A percentile compares a stretch with the other conserved stretches of the same genome.
Conservation (phyloP, 2,888 invertebrate genomes). For the Acleris sparsana region DNA sequence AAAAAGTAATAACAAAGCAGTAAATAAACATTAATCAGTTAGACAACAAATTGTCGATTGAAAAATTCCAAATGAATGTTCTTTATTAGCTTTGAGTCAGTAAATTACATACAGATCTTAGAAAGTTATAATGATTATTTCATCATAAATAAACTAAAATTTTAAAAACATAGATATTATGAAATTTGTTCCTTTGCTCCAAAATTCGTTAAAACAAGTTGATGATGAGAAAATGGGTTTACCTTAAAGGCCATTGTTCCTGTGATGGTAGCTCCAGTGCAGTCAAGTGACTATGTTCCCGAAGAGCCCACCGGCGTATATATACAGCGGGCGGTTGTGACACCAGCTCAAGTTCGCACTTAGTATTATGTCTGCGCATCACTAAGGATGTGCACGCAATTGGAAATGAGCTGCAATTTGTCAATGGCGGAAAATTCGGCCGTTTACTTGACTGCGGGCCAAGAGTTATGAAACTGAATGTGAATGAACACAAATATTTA, state of each 20-base stretch:
- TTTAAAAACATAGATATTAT: too few relatives aligned
- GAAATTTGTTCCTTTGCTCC: background rate
- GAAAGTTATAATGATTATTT: too few relatives aligned
- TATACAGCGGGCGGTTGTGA: conserved; percentile 68
- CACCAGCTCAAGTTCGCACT: conserved; percentile 69
- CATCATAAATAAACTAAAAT: too few relatives aligned
- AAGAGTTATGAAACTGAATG: conserved; percentile 63
- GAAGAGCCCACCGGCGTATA: conserved; percentile 62
- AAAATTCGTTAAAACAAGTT: background rate
- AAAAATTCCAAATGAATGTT: too few relatives aligned
- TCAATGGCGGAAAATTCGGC: conserved; percentile 75
- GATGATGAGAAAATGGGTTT: conserved; percentile 41
- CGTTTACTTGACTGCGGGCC: conserved; percentile 74
- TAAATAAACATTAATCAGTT: too few relatives aligned
- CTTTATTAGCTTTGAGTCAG: too few relatives aligned
- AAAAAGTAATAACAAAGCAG: too few relatives aligned
- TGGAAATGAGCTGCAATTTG: conserved; percentile 77
- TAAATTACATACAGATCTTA: too few relatives aligned
- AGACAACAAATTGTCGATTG: too few relatives aligned
- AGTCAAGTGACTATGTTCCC: conserved; percentile 72
- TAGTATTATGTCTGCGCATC: conserved; percentile 74
- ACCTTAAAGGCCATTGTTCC: conserved; percentile 78
- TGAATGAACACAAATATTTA: conserved; percentile 28
- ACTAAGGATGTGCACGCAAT: conserved; percentile 76
- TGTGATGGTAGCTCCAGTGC: conserved; percentile 60